phyloP scores from a whole-genome alignment of 1,140 invertebrate genomes.

The Chelonus insularis region DNA sequence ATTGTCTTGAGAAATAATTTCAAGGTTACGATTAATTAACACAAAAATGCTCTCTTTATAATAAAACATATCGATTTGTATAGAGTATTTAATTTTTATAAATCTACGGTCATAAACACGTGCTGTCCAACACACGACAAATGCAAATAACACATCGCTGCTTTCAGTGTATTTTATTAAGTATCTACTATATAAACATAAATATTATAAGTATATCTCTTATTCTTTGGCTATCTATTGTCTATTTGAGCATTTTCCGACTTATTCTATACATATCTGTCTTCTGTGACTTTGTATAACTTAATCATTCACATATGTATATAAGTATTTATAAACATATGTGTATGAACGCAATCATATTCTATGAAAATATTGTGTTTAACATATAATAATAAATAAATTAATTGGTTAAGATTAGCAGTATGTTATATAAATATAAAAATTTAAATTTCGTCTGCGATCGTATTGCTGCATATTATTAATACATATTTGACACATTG shows the following conservation, averaged over 20 bases:
- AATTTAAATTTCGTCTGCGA: slow-evolving; percentile 25
- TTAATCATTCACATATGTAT: slow-evolving; percentile 34
- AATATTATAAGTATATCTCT: slow-evolving; percentile 34
- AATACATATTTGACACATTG: not conserved
- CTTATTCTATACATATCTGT: slow-evolving; percentile 40
- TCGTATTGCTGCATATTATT: slow-evolving; percentile 39
- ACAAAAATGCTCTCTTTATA: too few relatives aligned
- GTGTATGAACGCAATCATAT: too few relatives aligned
- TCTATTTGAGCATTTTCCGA: slow-evolving; percentile 51
- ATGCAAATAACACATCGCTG: slow-evolving; percentile 58
- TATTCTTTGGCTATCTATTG: slow-evolving; percentile 39
- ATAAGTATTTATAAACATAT: too few relatives aligned
- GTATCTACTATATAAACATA: slow-evolving; percentile 41
- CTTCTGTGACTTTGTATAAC: slow-evolving; percentile 49
- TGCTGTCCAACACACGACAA: slow-evolving; percentile 31
- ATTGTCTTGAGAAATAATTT: too few relatives aligned
- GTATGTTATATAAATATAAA: too few relatives aligned
- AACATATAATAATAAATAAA: too few relatives aligned
- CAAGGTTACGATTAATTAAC: too few relatives aligned
- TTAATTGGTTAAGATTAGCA: too few relatives aligned
- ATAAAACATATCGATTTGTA: slow-evolving; percentile 1
- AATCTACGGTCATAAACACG: not conserved
- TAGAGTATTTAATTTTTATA: not conserved
- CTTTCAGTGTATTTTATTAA: slow-evolving; percentile 59
- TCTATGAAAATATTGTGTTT: not conserved